Base-by-base conservation (phyloP, 2,797 vertebrate species). In the Chanos chanos region DNA sequence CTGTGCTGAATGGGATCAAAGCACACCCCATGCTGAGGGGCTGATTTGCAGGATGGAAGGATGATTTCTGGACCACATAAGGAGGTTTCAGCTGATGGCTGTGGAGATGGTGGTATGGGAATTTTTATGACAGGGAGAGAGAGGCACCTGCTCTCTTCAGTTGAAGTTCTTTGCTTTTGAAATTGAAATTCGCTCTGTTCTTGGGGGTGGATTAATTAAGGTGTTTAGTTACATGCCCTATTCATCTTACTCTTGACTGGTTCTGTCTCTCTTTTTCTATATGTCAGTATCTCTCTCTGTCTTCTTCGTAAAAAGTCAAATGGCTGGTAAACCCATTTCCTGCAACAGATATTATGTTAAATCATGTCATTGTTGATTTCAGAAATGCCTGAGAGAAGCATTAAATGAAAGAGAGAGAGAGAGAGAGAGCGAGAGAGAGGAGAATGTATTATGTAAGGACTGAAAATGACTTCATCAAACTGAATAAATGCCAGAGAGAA, bases 1-100 rank as follows among this genome's bases (percentile, higher is more conserved):
- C 37, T 44, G 13, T 25, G n/a, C n/a, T n/a, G n/a, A 54, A 44
- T 31, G 9, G 40, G 63, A 43, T 71, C 21, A 60, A 69, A 62
- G 43, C 2, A 9, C 21, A 16, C 24, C 47, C 48, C 58, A 53
- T 24, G 10, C 56, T 58, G 39, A 30, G 49, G 18, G 33, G 18
- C n/a, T 10, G 28, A 61, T 55, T 58, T 58, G 34, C 37, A 59
- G 44, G 25, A 15, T n/a, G 27, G 40, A 36, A 30, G 45, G 13
- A 16, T 65, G 43, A 34, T 21, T 19, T 16, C 19, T 22, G 15
- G 28, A 40, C 12, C 19, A 9, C 10, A 8, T 24, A n/a, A 44
- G 25, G 44, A 10, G 10, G 12, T 21, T 8, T 6, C 5, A 5
- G 10, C 44, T 22, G 10, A 13, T 0, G 19, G 41, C 30, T 47